Conservation (phyloP, 2,888 invertebrate species). For the Crioceris asparagi region DNA sequence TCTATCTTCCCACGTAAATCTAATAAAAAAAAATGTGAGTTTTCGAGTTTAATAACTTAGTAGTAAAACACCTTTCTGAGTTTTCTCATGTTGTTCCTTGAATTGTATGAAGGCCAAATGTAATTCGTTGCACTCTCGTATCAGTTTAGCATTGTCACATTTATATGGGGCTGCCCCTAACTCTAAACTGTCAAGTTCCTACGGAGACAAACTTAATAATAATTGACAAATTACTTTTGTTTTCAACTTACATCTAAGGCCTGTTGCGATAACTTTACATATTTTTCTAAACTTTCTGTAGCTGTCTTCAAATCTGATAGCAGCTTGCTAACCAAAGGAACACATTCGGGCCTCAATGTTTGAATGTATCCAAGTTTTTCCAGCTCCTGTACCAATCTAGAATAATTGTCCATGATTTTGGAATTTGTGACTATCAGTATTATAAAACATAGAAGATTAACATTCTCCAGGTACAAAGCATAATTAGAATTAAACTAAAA, state of each 20-base stretch:
- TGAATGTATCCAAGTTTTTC: slow-evolving; percentile 77
- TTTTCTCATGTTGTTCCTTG: slow-evolving; percentile 53
- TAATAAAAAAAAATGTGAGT: too few species aligned
- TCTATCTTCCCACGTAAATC: slow-evolving; percentile 43
- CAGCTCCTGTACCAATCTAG: slow-evolving; percentile 51
- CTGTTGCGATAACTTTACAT: slow-evolving; percentile 64
- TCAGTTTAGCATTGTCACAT: slow-evolving; percentile 66
- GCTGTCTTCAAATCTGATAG: slow-evolving; percentile 77
- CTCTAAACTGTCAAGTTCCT: slow-evolving; percentile 61
- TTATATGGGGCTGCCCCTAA: slow-evolving; percentile 67
- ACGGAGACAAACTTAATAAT: slow-evolving; percentile 22
- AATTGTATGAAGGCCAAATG: slow-evolving; percentile 55
- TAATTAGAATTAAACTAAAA: too few species aligned
- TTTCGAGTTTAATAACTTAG: too few species aligned
- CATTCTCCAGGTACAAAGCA: too few species aligned
- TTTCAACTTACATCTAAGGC: slow-evolving; percentile 46
- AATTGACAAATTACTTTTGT: not conserved
- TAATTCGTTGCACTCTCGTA: slow-evolving; percentile 64
- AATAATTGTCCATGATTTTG: slow-evolving; percentile 32
- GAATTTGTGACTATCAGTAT: too few species aligned
- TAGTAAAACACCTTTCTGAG: slow-evolving; percentile 39
- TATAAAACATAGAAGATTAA: too few species aligned
- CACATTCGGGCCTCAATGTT: slow-evolving; percentile 60
- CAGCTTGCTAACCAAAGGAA: slow-evolving; percentile 70
- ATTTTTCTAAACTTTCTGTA: slow-evolving; percentile 76